Conservation (phyloP, 2,113 vertebrate genomes). For the Myotis yumanensis region DNA sequence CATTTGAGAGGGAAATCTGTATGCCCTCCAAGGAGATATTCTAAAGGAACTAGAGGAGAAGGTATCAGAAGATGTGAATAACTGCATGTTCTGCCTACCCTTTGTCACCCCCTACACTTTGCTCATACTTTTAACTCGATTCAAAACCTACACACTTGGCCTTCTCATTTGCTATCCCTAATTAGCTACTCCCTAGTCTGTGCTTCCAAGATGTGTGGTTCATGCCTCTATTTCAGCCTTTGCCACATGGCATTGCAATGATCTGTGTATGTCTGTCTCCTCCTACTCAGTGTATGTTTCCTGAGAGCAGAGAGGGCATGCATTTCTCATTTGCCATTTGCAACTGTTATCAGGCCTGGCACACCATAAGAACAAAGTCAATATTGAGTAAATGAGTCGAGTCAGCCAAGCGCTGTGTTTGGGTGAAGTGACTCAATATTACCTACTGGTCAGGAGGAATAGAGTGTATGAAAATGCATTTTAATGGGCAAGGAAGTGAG, state of each 20-base stretch:
- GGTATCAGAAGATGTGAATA: not conserved
- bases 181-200: not conserved
- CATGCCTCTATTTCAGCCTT: not conserved
- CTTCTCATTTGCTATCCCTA: not conserved
- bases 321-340: not conserved
- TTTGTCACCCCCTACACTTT: not conserved
- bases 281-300: not conserved
- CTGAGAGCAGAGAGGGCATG: not conserved
- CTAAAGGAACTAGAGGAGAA: not conserved
- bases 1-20: not conserved
- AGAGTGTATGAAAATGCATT: not conserved
- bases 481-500: slow-evolving; percentile 22
- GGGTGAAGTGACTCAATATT: not conserved
- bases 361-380: slow-evolving; percentile 1
- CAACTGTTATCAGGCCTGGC: not conserved
- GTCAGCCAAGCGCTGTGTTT: not conserved
- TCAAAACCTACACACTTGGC: not conserved
- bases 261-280: not conserved
- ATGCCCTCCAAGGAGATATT: not conserved
- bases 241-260: not conserved
- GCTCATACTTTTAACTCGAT: not conserved
- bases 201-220: not conserved
- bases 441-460: not conserved
- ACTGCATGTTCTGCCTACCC: not conserved
- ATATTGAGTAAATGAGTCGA: slow-evolving; percentile 24